Percentiles rank a stretch among this genome's conserved stretches.
These are phyloP conservation scores for Thalassarche chlororhynchos DNA, from an alignment of 2,113 vertebrate species.

Conservation along the genomic window DNA sequence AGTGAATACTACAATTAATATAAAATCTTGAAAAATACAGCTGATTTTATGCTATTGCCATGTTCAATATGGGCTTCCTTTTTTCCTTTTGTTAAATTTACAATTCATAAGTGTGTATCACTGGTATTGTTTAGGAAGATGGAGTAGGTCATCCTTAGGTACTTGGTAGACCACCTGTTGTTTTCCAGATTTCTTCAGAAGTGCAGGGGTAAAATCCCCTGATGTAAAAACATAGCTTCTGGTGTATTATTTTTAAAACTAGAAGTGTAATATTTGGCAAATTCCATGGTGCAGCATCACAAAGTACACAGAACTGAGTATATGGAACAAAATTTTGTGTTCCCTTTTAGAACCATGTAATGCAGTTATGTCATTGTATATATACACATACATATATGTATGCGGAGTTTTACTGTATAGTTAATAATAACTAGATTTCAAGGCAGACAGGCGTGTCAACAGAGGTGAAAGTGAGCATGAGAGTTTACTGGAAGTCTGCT, in stretches of 20 bases:
- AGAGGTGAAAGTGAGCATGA: not conserved
- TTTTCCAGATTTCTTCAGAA: not conserved
- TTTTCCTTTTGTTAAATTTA: not conserved
- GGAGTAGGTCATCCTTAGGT: not conserved
- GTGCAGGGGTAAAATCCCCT: not conserved
- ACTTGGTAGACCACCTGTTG: not conserved
- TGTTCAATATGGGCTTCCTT: not conserved
- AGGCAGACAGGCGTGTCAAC: not conserved
- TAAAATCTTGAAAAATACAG: not conserved
- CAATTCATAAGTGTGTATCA: not conserved
- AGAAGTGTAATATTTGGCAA: not conserved
- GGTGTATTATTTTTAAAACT: not conserved
- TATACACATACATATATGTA: not conserved
- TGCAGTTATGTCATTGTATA: not conserved
- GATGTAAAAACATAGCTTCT: not conserved
- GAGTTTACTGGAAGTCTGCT: not conserved
- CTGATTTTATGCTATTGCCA: not conserved
- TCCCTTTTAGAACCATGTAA: not conserved
- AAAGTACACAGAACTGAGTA: not conserved
- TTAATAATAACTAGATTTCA: not conserved
- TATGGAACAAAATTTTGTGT: not conserved
- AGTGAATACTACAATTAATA: not conserved
- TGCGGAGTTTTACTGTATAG: not conserved
- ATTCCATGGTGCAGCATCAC: not conserved
- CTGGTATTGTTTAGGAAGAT: not conserved